These are phyloP conservation scores for Drosophila algonquin DNA, from an alignment of 2,888 invertebrate genomes.

Conservation along the genomic window DNA sequence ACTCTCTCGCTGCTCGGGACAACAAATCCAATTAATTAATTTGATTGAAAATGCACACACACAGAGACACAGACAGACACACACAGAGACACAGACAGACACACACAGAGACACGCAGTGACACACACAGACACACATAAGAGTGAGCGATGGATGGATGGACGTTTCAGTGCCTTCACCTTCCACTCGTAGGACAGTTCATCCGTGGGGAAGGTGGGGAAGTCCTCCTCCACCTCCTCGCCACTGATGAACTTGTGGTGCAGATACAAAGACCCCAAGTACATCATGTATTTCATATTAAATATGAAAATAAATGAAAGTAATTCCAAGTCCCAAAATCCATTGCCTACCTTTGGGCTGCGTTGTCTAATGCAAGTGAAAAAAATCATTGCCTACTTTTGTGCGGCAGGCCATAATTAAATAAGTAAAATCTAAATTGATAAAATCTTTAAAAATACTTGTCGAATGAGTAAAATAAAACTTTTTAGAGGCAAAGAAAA, in stretches of 20 bases:
- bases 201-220: too few species aligned
- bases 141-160: too few species aligned
- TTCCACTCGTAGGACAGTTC: too few species aligned
- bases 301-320: too few species aligned
- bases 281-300: too few species aligned
- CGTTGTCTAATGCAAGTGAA: neutral
- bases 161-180: too few species aligned
- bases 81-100: neutral
- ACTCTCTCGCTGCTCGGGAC: conserved; percentile 6
- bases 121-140: neutral
- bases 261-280: too few species aligned
- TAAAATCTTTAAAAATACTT: neutral
- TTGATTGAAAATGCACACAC: conserved; percentile 16
- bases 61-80: neutral
- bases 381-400: neutral
- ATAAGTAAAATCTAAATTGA: neutral
- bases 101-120: too few species aligned
- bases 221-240: too few species aligned
- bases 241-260: too few species aligned
- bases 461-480: neutral
- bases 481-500: neutral
- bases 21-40: conserved; percentile 42
- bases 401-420: neutral
- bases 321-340: neutral
- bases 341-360: neutral